Evolutionary conservation across 2,113 vertebrate species (phyloP).

Genomic region (Isichthys henryi): DNA sequence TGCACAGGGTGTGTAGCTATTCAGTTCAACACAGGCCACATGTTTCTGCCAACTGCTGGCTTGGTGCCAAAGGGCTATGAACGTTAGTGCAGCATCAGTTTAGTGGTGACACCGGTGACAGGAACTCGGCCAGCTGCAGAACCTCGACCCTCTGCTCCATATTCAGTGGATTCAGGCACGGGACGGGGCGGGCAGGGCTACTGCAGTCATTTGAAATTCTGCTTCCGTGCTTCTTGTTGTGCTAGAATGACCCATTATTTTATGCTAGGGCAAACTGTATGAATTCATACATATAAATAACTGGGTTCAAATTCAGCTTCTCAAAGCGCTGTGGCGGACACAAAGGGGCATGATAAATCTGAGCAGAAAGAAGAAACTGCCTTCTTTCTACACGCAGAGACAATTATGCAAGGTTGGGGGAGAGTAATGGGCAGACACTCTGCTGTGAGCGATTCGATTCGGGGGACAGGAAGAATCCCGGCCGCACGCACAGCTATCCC

Average conservation of each 20-base stretch:
- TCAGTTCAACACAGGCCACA: neutral
- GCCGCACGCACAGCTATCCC: neutral
- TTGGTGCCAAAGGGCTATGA: conserved; percentile 39
- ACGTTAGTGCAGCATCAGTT: conserved; percentile 49
- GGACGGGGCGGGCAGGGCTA: conserved; percentile 37
- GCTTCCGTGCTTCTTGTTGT: conserved; percentile 65
- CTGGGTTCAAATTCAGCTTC: conserved; percentile 54
- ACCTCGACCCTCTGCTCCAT: conserved; percentile 42
- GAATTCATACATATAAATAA: conserved; percentile 79
- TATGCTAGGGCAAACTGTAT: conserved; percentile 64
- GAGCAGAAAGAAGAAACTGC: conserved; percentile 25
- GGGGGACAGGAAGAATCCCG: neutral
- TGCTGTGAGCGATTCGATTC: neutral
- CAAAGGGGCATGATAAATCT: conserved; percentile 37
- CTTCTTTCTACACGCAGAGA: conserved; percentile 12
- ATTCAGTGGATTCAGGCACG: conserved; percentile 61
- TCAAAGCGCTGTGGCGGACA: conserved; percentile 52
- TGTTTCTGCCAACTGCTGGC: conserved; percentile 22
- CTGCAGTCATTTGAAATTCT: conserved; percentile 68
- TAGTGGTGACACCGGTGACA: conserved; percentile 55
- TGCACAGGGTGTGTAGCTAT: neutral
- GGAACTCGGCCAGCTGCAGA: conserved; percentile 46
- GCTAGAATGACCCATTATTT: conserved; percentile 73
- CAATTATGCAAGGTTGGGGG: conserved; percentile 23
- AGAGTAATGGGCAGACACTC: conserved; percentile 18